These are phyloP conservation scores for Mungos mungo DNA, from an alignment of 2,113 vertebrate genomes.

Conservation along the genomic window DNA sequence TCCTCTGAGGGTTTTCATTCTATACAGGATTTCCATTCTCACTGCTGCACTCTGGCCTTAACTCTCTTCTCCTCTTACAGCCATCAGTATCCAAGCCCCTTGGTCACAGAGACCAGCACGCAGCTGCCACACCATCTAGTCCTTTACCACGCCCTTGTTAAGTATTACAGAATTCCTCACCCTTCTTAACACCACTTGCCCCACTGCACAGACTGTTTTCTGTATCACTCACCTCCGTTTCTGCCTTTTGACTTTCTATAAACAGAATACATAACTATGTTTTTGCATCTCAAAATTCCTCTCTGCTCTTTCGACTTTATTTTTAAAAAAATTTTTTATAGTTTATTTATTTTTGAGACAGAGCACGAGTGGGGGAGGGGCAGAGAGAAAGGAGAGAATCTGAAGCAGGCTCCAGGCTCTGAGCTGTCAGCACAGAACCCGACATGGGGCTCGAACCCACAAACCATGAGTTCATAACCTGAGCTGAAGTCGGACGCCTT, in stretches of 20 bases:
- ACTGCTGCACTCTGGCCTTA: background rate
- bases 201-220: background rate
- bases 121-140: background rate
- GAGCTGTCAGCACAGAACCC: too few species aligned
- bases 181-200: background rate
- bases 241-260: background rate
- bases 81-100: background rate
- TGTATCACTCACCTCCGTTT: background rate
- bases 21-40: background rate
- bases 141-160: background rate
- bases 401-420: too few species aligned
- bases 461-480: too few species aligned
- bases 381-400: too few species aligned
- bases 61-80: background rate
- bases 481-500: too few species aligned
- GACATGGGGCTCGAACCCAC: too few species aligned
- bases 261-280: background rate
- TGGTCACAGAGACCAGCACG: background rate
- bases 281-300: background rate
- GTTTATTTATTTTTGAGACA: too few species aligned
- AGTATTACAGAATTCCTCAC: background rate
- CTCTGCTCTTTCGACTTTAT: background rate
- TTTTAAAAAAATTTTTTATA: too few species aligned
- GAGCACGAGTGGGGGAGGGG: too few species aligned
- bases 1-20: background rate